phyloP scores from a whole-genome alignment of 2,797 vertebrate genomes.

The Mormyrops attenuatus region DNA sequence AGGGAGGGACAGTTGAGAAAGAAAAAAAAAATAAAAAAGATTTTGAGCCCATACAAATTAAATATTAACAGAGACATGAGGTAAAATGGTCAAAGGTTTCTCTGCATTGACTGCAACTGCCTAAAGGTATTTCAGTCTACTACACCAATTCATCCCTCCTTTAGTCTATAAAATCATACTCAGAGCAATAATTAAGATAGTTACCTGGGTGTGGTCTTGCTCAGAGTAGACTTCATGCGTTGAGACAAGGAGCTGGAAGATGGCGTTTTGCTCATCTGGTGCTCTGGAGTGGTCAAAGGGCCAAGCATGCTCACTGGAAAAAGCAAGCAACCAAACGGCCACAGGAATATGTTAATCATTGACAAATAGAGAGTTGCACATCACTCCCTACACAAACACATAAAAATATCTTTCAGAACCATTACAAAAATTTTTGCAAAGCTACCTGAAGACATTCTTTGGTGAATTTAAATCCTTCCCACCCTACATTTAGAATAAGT shows the following conservation, averaged over 20 bases:
- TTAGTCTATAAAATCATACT: constrained; percentile 15
- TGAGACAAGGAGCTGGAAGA: constrained; percentile 90
- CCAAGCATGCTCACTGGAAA: constrained; percentile 83
- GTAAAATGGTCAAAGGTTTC: not conserved
- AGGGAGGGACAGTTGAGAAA: not conserved
- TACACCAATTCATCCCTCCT: not conserved
- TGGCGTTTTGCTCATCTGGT: constrained; percentile 84
- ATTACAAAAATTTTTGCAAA: not conserved
- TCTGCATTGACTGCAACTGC: not conserved
- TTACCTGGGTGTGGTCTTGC: constrained; percentile 82
- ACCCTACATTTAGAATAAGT: not conserved
- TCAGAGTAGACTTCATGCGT: constrained; percentile 76
- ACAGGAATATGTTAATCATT: constrained; percentile 6
- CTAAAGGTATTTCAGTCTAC: not conserved
- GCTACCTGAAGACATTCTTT: not conserved
- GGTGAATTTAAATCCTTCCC: not conserved
- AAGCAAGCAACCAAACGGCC: constrained; percentile 30
- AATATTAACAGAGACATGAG: not conserved
- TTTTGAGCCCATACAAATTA: not conserved
- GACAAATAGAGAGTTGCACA: not conserved
- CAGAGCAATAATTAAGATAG: not conserved
- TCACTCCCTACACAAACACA: not conserved
- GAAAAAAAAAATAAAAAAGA: not conserved
- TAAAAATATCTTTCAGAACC: not conserved
- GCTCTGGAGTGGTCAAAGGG: constrained; percentile 89